phyloP scores from a whole-genome alignment of 2,888 invertebrate genomes.

The Octonoba sinensis region DNA sequence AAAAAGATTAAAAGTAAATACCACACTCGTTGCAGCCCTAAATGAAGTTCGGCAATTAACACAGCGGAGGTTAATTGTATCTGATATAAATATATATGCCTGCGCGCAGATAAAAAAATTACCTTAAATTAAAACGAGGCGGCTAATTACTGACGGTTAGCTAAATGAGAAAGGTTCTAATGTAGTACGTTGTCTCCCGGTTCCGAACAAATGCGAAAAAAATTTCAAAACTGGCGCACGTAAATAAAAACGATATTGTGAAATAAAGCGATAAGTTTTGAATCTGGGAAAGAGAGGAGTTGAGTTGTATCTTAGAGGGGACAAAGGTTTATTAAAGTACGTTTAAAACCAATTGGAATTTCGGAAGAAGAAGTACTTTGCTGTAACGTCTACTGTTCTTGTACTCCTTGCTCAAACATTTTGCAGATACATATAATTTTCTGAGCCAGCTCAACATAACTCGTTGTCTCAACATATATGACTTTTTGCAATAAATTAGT shows the following conservation, averaged over 20 bases:
- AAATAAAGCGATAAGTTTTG: neutral
- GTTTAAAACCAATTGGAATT: no score
- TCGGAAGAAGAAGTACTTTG: no score
- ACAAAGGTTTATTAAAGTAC: no score
- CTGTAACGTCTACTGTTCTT: no score
- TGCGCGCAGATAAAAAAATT: neutral
- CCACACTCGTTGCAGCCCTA: conserved; percentile 8
- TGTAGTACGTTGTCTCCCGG: neutral
- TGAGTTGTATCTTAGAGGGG: no score
- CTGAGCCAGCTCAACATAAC: no score
- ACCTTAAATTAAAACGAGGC: conserved; percentile 16
- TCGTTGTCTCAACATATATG: no score
- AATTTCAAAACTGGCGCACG: conserved; percentile 3
- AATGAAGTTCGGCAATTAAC: conserved; percentile 50
- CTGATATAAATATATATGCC: conserved; percentile 13
- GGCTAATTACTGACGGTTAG: conserved; percentile 26
- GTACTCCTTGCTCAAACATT: no score
- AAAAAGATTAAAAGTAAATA: conserved; percentile 26
- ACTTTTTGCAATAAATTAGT: no score
- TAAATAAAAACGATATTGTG: conserved; percentile 2
- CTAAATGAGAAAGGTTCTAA: conserved; percentile 8
- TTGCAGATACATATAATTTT: no score
- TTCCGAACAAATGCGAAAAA: neutral
- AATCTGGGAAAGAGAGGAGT: no score
- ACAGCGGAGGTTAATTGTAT: conserved; percentile 33